Evolutionary conservation across 2,888 invertebrate species (phyloP), one percentile per base, ranked within the genome.

Genomic region (Anaspis maculata): DNA sequence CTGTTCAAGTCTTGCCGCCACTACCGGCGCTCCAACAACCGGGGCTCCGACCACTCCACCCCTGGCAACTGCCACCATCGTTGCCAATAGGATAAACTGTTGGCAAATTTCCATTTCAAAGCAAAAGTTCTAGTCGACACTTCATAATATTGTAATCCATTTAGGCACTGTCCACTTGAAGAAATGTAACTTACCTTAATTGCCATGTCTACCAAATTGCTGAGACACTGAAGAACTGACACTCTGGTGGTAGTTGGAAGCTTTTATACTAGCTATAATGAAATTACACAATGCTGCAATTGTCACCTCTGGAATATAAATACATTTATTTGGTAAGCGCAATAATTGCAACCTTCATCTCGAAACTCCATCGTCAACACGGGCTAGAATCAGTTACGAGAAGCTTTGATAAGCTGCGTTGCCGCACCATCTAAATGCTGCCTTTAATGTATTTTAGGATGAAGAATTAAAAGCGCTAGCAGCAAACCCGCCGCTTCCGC

Each of bases 1-100:
- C 24, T 73, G 73, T 11, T 71, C 47, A 3, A 48, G 34, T 34
- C 43, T 72, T 5, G 72, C 71, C 0, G 72, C 71, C 0, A 69
- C 66, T 1, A 52, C 56, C 2, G 61, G 40, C 12, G 51, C 45
- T 10, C 61, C 66, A 57, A 70, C 69, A 0, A 58, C 62, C 42
- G 67, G 65, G 9, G 60, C 48, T 11, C 47, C 46, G 19, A 48
- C 39, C 7, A 47, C 31, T 22, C 48, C 51, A 15, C 48, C 50
- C 27, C 40, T 47, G 25, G 49, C 54, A 14, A 52, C 39, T 24
- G 52, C 51, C 16, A 51, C 40, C 7, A 54, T 30, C 15, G 54
- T 52, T 23, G 48, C 45, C 26, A 59, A 42, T 23, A 51, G 30
- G 21, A 50, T 27, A 38, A 51, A 37, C 57, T 57, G 38, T 31